A percentile compares a stretch with the other conserved stretches of the same genome.
These are phyloP conservation scores for Stenolophus ochropezus DNA, from an alignment of 2,888 invertebrate species.

Conservation along the genomic window DNA sequence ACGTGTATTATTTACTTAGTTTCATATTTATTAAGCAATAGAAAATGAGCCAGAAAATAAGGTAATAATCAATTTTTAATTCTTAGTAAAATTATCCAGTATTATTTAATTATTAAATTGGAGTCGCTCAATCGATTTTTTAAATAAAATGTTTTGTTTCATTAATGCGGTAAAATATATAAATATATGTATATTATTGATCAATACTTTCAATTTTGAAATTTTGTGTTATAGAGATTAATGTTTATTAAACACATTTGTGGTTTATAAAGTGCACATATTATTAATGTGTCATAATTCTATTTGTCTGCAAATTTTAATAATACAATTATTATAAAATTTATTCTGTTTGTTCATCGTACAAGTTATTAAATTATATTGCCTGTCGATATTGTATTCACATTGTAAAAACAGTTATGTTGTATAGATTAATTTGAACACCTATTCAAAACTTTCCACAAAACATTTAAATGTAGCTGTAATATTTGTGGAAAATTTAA, in stretches of 20 bases:
- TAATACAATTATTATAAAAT: constrained; percentile 11
- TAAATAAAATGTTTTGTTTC: too few relatives aligned
- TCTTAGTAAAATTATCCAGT: too few relatives aligned
- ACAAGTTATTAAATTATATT: constrained; percentile 8
- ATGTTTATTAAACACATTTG: background rate
- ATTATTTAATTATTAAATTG: too few relatives aligned
- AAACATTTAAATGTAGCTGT: background rate
- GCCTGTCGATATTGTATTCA: background rate
- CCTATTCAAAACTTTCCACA: background rate
- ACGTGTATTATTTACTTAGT: too few relatives aligned
- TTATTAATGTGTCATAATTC: background rate
- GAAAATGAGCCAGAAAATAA: too few relatives aligned
- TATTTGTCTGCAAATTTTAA: background rate
- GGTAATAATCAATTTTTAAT: too few relatives aligned
- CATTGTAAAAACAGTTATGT: constrained; percentile 13
- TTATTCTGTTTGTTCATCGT: background rate
- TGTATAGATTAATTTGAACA: background rate
- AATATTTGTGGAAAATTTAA: constrained; percentile 4
- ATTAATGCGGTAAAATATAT: background rate
- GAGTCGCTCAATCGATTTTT: too few relatives aligned
- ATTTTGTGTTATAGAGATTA: background rate
- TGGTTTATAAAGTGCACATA: background rate
- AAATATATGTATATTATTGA: background rate
- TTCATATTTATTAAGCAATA: too few relatives aligned
- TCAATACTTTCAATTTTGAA: background rate